Base-by-base conservation (phyloP, 2,888 invertebrate species). In the Ophioninae sp. region DNA sequence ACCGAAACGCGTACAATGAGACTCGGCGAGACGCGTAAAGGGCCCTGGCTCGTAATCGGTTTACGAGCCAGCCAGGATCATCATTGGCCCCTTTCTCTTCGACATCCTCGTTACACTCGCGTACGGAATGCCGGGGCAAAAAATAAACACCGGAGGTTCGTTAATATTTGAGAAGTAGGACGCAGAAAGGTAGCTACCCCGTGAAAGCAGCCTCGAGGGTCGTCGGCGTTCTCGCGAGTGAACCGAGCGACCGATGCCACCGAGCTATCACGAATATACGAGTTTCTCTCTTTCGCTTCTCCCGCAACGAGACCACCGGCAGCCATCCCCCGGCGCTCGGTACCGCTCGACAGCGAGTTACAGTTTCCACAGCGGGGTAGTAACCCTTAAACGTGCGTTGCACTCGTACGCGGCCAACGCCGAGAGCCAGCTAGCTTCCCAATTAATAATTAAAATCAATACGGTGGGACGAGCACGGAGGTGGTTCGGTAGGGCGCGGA, bases 401-500 rank as follows among this genome's bases (percentile, higher is more conserved):
- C 87, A 84, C 86, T 84, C 86, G 86, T 84, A 73, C 39, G 41
- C 67, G 61, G 67, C 8, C 61, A 64, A 13, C 56, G 20, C 39
- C 39, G 67, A 73, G 76, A 68, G 76, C 86, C 87, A 88, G 79
- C 41, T 87, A 88, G 89, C 87, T 88, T 90, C 86, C 85, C 89
- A 89, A 91, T 91, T 91, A 91, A 91, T 91, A 91, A 91, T 91
- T 91, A 90, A 91, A 91, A 91, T 91, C 91, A 91, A 91, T 90
- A 91, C 88, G 88, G 88, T 84, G 86, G 88, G 86, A 84, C 81
- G 76, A 82, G 82, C 59, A 10, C 51, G 68, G 76, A 73, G 82
- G 22, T 79, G n/a, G n/a, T 82, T 79, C 75, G 81, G 79, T 68
- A 73, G 77, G 51, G 68, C 73, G 39, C 41, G 81, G 64, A 76